A percentile compares a stretch with the other conserved stretches of the same genome.
phyloP scores from a whole-genome alignment of 2,113 vertebrate genomes.

The Cynocephalus volans region DNA sequence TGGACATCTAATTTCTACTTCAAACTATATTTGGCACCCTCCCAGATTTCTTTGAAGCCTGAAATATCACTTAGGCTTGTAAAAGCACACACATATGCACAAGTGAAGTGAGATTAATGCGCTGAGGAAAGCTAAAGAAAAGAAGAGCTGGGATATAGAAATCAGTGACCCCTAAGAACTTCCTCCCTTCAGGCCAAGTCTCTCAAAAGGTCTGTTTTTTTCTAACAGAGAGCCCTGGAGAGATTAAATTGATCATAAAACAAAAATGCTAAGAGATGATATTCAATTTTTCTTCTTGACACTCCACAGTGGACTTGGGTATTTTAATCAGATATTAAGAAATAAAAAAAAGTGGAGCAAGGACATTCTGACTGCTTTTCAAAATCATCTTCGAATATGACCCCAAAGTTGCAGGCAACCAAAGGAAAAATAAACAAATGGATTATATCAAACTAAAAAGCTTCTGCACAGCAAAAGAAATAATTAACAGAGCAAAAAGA shows the following conservation, averaged over 20 bases:
- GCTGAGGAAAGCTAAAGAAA: constrained; percentile 43
- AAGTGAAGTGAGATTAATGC: constrained; percentile 25
- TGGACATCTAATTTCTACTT: constrained; percentile 52
- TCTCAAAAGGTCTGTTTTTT: constrained; percentile 42
- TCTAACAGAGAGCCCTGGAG: background rate
- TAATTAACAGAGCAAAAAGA: no score
- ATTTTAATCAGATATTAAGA: constrained; percentile 63
- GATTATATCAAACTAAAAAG: no score
- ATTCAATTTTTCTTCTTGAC: constrained; percentile 35
- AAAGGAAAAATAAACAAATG: no score
- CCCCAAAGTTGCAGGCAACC: no score
- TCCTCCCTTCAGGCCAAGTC: background rate
- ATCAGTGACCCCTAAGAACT: background rate
- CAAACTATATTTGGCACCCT: constrained; percentile 28
- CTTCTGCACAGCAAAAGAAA: no score
- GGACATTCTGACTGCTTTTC: constrained; percentile 59
- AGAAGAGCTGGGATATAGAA: constrained; percentile 4
- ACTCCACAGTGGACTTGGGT: background rate
- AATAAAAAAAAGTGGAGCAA: constrained; percentile 27
- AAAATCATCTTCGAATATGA: no score
- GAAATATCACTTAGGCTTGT: constrained; percentile 35
- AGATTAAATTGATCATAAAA: constrained; percentile 48
- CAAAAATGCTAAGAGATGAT: constrained; percentile 57
- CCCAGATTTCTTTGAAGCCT: constrained; percentile 62
- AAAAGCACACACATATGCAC: background rate